These are phyloP conservation scores for Amblyraja radiata DNA, from an alignment of 2,797 vertebrate genomes.

Conservation along the genomic window DNA sequence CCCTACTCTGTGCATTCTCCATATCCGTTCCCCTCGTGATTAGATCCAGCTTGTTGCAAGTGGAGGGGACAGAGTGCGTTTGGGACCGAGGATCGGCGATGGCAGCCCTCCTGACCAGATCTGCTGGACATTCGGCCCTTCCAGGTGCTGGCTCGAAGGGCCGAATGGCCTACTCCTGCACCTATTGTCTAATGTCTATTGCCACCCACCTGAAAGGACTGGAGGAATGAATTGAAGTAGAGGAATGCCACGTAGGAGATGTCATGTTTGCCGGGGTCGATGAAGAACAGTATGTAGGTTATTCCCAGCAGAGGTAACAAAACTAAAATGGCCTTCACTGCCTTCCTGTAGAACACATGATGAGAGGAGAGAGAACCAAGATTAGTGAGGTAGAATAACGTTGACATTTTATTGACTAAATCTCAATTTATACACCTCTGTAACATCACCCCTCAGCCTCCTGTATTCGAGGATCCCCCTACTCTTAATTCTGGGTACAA, in stretches of 20 bases:
- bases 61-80: not conserved
- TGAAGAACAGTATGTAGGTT: conserved; percentile 97
- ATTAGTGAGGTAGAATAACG: not conserved
- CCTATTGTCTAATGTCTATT: too few species aligned
- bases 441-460: too few species aligned
- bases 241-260: conserved; percentile 95
- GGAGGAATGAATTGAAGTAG: conserved; percentile 96
- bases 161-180: too few species aligned
- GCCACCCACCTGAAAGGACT: conserved; percentile 86
- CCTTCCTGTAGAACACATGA: conserved; percentile 74
- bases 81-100: not conserved
- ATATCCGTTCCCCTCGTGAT: not conserved
- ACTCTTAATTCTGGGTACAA: too few species aligned
- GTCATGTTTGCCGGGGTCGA: conserved; percentile 91
- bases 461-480: too few species aligned
- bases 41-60: not conserved
- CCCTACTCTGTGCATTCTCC: too few species aligned
- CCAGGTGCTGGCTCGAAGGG: too few species aligned
- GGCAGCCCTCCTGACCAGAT: not conserved
- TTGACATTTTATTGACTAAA: not conserved
- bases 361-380: not conserved
- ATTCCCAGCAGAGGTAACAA: conserved; percentile 88
- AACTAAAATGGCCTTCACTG: conserved; percentile 90
- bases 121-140: too few species aligned
- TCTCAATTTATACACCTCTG: too few species aligned